Conservation (phyloP, 2,113 vertebrate genomes). For the Edolisoma coerulescens region DNA sequence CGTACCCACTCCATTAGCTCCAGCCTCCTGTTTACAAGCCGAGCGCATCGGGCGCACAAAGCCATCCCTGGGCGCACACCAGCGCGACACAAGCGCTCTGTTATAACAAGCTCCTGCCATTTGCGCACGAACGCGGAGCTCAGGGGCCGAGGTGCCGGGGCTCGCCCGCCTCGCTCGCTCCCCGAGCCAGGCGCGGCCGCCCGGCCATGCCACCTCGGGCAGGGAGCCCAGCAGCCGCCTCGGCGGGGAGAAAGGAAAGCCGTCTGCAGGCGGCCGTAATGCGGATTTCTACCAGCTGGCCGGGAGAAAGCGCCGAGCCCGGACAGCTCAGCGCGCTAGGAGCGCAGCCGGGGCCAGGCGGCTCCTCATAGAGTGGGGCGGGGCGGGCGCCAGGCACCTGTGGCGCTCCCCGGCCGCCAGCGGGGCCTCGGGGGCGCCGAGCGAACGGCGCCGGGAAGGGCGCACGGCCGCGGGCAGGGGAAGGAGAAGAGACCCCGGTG, state of each 20-base stretch:
- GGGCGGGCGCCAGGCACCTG: background rate
- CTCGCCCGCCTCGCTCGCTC: background rate
- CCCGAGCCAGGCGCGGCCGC: background rate
- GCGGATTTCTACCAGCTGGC: background rate
- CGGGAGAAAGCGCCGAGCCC: background rate
- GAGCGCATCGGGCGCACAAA: accelerated
- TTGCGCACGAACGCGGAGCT: accelerated
- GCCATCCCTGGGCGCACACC: accelerated
- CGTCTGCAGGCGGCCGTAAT: background rate
- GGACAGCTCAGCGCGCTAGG: background rate
- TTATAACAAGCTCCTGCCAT: accelerated
- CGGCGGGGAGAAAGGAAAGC: background rate
- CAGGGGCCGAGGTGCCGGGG: too few relatives aligned
- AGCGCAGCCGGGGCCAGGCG: background rate
- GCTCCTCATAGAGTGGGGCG: background rate
- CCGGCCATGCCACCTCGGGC: background rate
- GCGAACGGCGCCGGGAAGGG: background rate
- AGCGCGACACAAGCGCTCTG: background rate
- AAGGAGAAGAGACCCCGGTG: background rate
- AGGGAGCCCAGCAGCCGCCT: background rate
- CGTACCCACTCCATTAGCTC: background rate
- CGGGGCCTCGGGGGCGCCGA: background rate
- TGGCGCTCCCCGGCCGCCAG: background rate
- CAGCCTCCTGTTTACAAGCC: background rate
- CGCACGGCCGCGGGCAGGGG: background rate